These are phyloP conservation scores for Anoplophora glabripennis DNA, from an alignment of 1,140 invertebrate genomes.

Conservation along the genomic window DNA sequence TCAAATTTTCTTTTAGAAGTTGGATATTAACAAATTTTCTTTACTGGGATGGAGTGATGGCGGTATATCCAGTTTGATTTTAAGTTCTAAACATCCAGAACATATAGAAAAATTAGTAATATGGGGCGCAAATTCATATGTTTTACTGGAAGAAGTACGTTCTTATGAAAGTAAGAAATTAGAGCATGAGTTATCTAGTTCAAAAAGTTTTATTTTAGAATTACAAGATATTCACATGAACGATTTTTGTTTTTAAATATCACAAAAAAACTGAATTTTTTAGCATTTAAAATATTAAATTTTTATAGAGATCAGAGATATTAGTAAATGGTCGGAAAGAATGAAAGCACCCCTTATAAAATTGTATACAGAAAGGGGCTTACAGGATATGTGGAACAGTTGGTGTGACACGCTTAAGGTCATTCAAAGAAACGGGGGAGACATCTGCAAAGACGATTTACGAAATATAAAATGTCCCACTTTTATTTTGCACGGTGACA, in stretches of 20 bases:
- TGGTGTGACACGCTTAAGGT: conserved; percentile 69
- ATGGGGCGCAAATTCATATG: conserved; percentile 75
- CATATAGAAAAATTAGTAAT: conserved; percentile 71
- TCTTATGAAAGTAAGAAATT: conserved; percentile 63
- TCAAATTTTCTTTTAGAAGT: conserved; percentile 10
- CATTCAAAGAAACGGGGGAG: conserved; percentile 60
- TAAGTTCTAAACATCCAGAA: conserved; percentile 67
- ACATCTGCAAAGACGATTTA: conserved; percentile 68
- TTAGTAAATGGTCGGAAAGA: conserved; percentile 76
- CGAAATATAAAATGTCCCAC: conserved; percentile 68
- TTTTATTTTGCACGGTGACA: conserved; percentile 77
- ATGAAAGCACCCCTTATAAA: conserved; percentile 72
- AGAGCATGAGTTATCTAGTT: too few relatives aligned
- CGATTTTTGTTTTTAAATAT: too few relatives aligned
- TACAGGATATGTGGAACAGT: conserved; percentile 64
- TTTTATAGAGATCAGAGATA: conserved; percentile 59
- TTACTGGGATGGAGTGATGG: conserved; percentile 89
- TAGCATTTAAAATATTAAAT: too few relatives aligned
- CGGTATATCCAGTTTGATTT: conserved; percentile 72
- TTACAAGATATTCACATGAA: too few relatives aligned
- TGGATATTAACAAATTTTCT: conserved; percentile 64
- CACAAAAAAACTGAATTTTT: too few relatives aligned
- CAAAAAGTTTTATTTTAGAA: too few relatives aligned
- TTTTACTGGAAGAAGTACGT: conserved; percentile 66
- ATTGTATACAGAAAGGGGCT: conserved; percentile 73